Base-by-base conservation (phyloP, 2,888 invertebrate genomes). In the Boloria selene region DNA sequence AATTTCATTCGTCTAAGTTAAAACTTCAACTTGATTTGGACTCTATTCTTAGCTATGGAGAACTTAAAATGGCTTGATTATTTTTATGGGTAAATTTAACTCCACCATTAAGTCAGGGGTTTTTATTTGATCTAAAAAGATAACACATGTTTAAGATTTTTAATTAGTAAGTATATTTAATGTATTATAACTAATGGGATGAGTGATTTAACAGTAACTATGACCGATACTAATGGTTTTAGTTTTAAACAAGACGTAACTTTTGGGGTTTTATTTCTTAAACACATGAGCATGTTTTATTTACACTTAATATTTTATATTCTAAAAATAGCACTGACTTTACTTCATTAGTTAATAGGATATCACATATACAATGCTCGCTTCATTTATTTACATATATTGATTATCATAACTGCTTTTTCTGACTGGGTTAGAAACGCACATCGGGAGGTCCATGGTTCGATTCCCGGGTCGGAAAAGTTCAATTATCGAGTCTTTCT, bases 101-200 rank as follows among this genome's bases (percentile, higher is more conserved):
- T 49, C 59, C 59, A 58, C 56, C 52, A 66, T 66, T 60, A 64
- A 59, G 16, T 50, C 31, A 51, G 31, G 16, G 38, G 22, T 61
- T 59, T 67, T 69, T 69, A 61, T 60, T 62, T 62, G 62, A 64
- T 66, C n/a, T 45, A 59, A 54, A 56, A 62, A 67, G 67, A 69
- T 69, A 69, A 67, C 67, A 71, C 58, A 58, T 67, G 67, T 59
- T 64, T 16, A 44, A 55, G 55, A 54, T n/a, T 61, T 65, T 62
- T 53, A 2, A 65, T 58, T 65, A 13, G 49, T 44, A 22, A 18
- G 54, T 47, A 47, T 47, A 14, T n/a, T 47, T 47, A 16, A 47
- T 16, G n/a, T 47, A 5, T 59, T 26, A 49, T 49, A 26, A 59
- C 31, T 59, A 44, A 56, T 55, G n/a, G 16, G 44, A 22, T 56